Base-by-base conservation (phyloP, 2,888 invertebrate species). In the Ochlodes sylvanus region DNA sequence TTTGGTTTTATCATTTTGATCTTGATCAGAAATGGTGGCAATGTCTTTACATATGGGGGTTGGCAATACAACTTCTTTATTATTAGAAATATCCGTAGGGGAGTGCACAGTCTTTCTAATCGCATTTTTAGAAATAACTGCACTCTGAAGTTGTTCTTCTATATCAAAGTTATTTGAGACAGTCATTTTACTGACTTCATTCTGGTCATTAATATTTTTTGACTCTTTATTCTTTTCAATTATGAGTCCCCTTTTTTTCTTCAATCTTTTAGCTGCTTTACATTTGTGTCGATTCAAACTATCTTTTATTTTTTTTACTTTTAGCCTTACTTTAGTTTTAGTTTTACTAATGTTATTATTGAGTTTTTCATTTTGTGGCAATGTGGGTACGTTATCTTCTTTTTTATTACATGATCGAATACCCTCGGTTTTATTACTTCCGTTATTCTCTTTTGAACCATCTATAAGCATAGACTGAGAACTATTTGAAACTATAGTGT, bases 331-430 rank as follows among this genome's bases (percentile, higher is more conserved):
- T 70, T 73, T 77, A 41, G 70, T 73, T 41, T 73, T 77, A 42
- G 70, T 73, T 41, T 63, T 71, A 47, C 17, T 12, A 19, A 19
- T 71, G 56, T 5, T 68, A 55, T 41, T 69, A 27, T 19, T 12
- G 21, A 52, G 6, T n/a, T 52, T 27, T 27, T 52, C 21, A 68
- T 69, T 64, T 71, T 38, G 68, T 14, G 21, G 63, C 41, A 52
- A 73, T 70, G 42, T 78, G 55, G 70, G 79, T 15, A 38, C 21
- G 12, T 41, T 27, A 32, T 2, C 21, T 17, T n/a, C 38, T 41
- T 47, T 9, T 42, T 44, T 82, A 72, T 84, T 84, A 19, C 84
- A 84, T 15, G 89, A 84, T 61, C 84, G 79, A 21, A 83, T 82
- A 70, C 75, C 72, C 4, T 61, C 50, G 6, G 70, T 63, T 19